phyloP scores from a whole-genome alignment of 2,113 vertebrate species.

The Panthera leo region DNA sequence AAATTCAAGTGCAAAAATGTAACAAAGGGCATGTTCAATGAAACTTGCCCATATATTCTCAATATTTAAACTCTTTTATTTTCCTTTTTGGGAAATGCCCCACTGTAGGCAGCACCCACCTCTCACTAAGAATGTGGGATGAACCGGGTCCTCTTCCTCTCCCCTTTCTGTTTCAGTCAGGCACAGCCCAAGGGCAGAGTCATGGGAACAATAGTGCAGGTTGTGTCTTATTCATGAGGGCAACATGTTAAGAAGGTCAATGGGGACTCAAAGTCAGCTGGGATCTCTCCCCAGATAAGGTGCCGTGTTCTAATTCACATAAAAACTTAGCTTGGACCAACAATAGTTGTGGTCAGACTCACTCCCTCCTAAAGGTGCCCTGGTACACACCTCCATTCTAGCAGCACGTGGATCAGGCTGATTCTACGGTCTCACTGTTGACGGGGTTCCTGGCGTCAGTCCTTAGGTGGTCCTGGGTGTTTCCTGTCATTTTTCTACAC shows the following conservation, averaged over 20 bases:
- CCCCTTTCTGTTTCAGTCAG: neutral
- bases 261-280: neutral
- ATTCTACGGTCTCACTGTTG: neutral
- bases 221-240: neutral
- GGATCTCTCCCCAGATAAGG: neutral
- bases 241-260: neutral
- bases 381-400: neutral
- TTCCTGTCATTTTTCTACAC: neutral
- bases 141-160: neutral
- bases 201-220: neutral
- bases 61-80: neutral
- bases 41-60: constrained; percentile 3
- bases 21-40: neutral
- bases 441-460: neutral
- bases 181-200: neutral
- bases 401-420: neutral
- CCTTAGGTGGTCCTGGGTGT: neutral
- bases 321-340: neutral
- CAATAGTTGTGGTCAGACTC: neutral
- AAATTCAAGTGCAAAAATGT: neutral
- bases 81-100: neutral
- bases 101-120: too few species aligned
- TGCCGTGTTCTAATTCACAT: neutral
- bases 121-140: neutral
- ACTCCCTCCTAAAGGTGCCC: neutral